These are phyloP conservation scores for Ditylenchus weischeri DNA, from an alignment of 2,888 invertebrate species.

Conservation along the genomic window DNA sequence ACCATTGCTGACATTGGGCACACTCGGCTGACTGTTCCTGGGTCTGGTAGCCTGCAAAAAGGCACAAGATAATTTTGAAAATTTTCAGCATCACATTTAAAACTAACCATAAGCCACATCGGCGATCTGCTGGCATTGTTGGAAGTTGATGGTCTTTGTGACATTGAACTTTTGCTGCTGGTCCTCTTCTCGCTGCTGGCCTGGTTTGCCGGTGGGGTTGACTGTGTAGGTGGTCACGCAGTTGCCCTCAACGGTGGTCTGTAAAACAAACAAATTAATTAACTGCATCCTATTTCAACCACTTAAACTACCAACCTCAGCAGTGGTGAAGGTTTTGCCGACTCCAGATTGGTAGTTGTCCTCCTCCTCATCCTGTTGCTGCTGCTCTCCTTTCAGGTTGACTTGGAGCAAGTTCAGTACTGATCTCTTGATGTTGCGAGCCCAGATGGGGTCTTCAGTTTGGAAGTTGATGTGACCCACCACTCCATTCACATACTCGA, in stretches of 20 bases:
- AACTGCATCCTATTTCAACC: too few species aligned
- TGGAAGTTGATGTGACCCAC: slow-evolving; percentile 24
- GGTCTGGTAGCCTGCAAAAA: too few species aligned
- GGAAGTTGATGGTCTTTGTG: slow-evolving; percentile 61
- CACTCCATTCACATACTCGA: too few species aligned
- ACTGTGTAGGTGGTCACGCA: slow-evolving; percentile 32
- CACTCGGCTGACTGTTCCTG: too few species aligned
- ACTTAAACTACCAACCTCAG: slow-evolving; percentile 19
- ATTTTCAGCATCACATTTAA: background rate
- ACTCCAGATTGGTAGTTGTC: slow-evolving; percentile 11
- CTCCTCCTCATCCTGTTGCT: background rate
- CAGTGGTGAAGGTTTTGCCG: slow-evolving; percentile 24
- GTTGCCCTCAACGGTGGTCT: slow-evolving; percentile 28
- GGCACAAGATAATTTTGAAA: background rate
- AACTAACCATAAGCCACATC: slow-evolving; percentile 34
- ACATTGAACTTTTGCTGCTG: slow-evolving; percentile 47
- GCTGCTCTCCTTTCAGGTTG: slow-evolving; percentile 29
- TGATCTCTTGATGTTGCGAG: slow-evolving; percentile 54
- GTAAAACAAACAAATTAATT: background rate
- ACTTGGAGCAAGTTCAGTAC: slow-evolving; percentile 42
- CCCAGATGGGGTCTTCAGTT: slow-evolving; percentile 36
- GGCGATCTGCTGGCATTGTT: slow-evolving; percentile 59
- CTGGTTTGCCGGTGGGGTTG: slow-evolving; percentile 12
- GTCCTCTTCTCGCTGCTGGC: slow-evolving; percentile 1
- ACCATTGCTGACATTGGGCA: slow-evolving; percentile 6